Conservation (phyloP, 1,140 invertebrate genomes). For the Centruroides vittatus region DNA sequence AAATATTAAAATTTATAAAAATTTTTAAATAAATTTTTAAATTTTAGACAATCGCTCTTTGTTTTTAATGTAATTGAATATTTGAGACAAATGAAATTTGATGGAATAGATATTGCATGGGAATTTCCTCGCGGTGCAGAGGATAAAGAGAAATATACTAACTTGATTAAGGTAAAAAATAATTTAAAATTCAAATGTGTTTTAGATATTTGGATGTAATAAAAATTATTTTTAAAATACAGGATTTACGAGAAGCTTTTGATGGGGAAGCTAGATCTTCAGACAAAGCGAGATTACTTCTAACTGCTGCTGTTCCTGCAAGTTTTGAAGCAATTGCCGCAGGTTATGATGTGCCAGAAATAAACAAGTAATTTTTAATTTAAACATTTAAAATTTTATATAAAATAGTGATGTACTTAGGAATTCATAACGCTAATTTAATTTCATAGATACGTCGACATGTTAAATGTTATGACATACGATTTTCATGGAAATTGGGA, state of each 20-base stretch:
- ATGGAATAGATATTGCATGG: constrained; percentile 94
- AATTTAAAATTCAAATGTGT: background rate
- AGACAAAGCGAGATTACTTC: constrained; percentile 58
- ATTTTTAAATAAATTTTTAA: constrained; percentile 22
- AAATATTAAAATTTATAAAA: constrained; percentile 9
- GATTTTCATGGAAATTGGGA: constrained; percentile 92
- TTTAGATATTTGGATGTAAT: background rate
- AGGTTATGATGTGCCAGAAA: constrained; percentile 77
- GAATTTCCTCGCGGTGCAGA: constrained; percentile 83
- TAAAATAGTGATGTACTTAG: too few relatives aligned
- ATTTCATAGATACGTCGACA: constrained; percentile 45
- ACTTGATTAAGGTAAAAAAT: constrained; percentile 23
- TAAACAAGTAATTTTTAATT: constrained; percentile 55
- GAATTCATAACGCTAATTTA: too few relatives aligned
- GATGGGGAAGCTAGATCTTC: constrained; percentile 68
- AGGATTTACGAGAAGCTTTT: constrained; percentile 72
- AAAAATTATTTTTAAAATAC: constrained; percentile 28
- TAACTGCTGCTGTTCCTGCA: constrained; percentile 80
- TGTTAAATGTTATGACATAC: constrained; percentile 89
- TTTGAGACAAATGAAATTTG: constrained; percentile 77
- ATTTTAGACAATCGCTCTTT: constrained; percentile 83
- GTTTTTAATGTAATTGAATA: constrained; percentile 88
- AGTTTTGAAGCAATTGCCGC: constrained; percentile 83
- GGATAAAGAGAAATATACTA: constrained; percentile 38
- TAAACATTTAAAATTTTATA: too few relatives aligned